Evolutionary conservation across 1,140 invertebrate species (phyloP).

Genomic region (Eupristina koningsbergeri): DNA sequence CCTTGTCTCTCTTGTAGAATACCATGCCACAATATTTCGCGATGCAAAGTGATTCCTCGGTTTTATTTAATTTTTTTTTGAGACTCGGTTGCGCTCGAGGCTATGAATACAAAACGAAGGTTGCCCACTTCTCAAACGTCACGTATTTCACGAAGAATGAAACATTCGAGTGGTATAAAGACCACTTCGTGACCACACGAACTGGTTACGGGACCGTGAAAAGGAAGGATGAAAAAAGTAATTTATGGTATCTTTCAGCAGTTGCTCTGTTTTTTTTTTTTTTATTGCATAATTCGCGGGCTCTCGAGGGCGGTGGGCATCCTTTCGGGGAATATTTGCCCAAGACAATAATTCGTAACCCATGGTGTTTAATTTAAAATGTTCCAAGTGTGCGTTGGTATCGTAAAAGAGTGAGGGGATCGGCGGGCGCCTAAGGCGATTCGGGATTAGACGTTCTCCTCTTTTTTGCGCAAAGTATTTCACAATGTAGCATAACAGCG

Average conservation of each 20-base stretch:
- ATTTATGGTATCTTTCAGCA: too few relatives aligned
- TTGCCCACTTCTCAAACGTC: not conserved
- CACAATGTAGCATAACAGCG: not conserved
- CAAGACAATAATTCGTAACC: not conserved
- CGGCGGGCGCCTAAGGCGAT: too few relatives aligned
- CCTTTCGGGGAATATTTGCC: not conserved
- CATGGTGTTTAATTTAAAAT: not conserved
- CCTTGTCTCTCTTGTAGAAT: too few relatives aligned
- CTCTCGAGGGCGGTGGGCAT: not conserved
- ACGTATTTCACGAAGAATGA: slow-evolving; percentile 9
- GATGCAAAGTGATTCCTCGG: slow-evolving; percentile 15
- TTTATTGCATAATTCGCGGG: not conserved
- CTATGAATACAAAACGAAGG: slow-evolving; percentile 31
- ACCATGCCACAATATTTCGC: not conserved
- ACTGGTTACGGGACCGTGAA: not conserved
- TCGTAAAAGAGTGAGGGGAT: not conserved
- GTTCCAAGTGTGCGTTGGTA: slow-evolving; percentile 4
- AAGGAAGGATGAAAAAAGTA: not conserved
- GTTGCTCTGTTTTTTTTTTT: slow-evolving; percentile 12
- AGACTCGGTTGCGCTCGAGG: slow-evolving; percentile 18
- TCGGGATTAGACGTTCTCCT: not conserved
- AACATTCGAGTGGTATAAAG: slow-evolving; percentile 4
- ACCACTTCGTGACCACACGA: not conserved
- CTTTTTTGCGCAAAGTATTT: not conserved
- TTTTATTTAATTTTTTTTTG: slow-evolving; percentile 24